A percentile compares a stretch with the other conserved stretches of the same genome.
These are phyloP conservation scores for Phrynocephalus vlangalii DNA, from an alignment of 2,797 vertebrate species.

Conservation along the genomic window DNA sequence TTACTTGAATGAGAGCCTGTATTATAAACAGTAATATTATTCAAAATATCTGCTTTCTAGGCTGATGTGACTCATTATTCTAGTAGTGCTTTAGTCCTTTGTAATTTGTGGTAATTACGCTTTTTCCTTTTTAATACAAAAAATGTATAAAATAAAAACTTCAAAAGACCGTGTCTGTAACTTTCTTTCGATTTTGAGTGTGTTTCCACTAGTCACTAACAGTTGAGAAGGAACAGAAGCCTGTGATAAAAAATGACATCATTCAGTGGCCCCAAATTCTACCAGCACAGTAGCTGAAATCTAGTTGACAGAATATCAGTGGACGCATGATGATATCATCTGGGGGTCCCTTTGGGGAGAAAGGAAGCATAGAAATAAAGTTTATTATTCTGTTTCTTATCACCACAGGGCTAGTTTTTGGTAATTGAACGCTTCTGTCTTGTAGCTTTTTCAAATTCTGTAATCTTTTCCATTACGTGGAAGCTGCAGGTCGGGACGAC, in stretches of 20 bases:
- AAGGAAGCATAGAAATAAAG: too few species aligned
- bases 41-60: conserved; percentile 99
- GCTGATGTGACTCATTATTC: conserved; percentile 99
- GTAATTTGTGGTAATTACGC: conserved; percentile 99
- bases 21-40: conserved; percentile 99
- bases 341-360: too few species aligned
- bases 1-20: conserved; percentile 99
- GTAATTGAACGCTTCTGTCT: too few species aligned
- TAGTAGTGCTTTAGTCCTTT: conserved; percentile 96
- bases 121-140: conserved; percentile 99
- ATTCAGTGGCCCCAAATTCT: neutral
- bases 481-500: too few species aligned
- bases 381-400: too few species aligned
- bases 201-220: neutral
- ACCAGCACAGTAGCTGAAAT: neutral
- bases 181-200: conserved; percentile 25
- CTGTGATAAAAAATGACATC: neutral
- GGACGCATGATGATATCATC: too few species aligned
- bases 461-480: too few species aligned
- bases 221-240: neutral
- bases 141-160: conserved; percentile 95
- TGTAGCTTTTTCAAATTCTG: too few species aligned
- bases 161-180: conserved; percentile 79
- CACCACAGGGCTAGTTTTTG: too few species aligned
- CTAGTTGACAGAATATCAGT: too few species aligned